Evolutionary conservation across 23 tunicate genomes (phyloP), one percentile per base, ranked within the genome.

Genomic region (Corella eumyota): DNA sequence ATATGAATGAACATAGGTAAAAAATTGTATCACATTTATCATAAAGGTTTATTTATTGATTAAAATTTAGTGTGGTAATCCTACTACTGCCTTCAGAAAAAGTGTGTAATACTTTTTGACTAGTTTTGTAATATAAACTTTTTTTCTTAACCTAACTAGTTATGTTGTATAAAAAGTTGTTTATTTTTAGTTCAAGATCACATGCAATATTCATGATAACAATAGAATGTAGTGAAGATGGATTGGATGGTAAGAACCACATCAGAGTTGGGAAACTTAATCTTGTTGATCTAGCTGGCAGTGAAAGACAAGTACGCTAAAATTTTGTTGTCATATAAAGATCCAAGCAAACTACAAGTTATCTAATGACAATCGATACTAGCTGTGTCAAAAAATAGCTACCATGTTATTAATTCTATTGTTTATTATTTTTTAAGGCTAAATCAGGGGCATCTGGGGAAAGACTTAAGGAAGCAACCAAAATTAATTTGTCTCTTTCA

Each of bases 1-100:
- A 90, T 61, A 90, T 90, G 97, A 90, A 90, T 59, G 97, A 90
- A 50, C 97, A 90, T 70, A 80, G 96, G 96, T 86, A 25, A 22
- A 5, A 23, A 19, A n/a, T n/a, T n/a, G n/a, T n/a, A n/a, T n/a
- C n/a, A n/a, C n/a, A n/a, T n/a, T n/a, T n/a, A n/a, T n/a, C n/a
- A n/a, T n/a, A n/a, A n/a, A n/a, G n/a, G n/a, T n/a, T n/a, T n/a
- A n/a, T n/a, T n/a, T n/a, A n/a, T n/a, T n/a, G n/a, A n/a, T n/a
- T n/a, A n/a, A n/a, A n/a, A n/a, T n/a, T n/a, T n/a, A n/a, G n/a
- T n/a, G n/a, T n/a, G n/a, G n/a, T n/a, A n/a, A n/a, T n/a, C n/a
- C n/a, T n/a, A n/a, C n/a, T n/a, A n/a, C n/a, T n/a, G n/a, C n/a
- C n/a, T n/a, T n/a, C n/a, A n/a, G n/a, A n/a, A n/a, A n/a, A n/a